Conservation (phyloP, 2,113 vertebrate genomes). For the Oncorhynchus tshawytscha region DNA sequence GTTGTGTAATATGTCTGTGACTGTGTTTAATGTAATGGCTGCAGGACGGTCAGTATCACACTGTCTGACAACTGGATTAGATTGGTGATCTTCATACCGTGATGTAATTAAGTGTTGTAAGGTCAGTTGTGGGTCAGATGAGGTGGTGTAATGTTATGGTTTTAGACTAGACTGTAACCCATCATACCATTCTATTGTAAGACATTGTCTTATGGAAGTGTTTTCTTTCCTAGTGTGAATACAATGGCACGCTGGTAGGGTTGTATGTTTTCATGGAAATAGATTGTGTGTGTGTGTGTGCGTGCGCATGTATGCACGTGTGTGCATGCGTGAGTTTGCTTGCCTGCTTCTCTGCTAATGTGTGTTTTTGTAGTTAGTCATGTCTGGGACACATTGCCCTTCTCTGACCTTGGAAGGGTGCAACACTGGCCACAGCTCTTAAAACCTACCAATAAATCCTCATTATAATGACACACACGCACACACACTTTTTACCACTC, state of each 20-base stretch:
- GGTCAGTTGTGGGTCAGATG: neutral
- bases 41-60: neutral
- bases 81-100: neutral
- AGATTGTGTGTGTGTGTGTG: neutral
- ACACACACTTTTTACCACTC: no score
- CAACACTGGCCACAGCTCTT: neutral
- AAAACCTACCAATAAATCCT: neutral
- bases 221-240: no score
- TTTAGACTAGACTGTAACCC: neutral
- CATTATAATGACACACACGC: neutral
- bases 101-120: neutral
- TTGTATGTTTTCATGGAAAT: no score
- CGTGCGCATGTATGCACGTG: no score
- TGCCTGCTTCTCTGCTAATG: no score
- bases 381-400: neutral
- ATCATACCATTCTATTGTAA: no score
- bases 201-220: no score
- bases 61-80: neutral
- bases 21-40: neutral
- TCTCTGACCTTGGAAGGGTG: neutral
- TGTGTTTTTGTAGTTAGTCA: neutral
- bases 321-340: neutral
- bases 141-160: neutral
- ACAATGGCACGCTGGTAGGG: no score
- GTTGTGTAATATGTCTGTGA: neutral